A percentile compares a stretch with the other conserved stretches of the same genome.
These are phyloP conservation scores for Listronotus bonariensis DNA, from an alignment of 1,140 invertebrate genomes.

Conservation along the genomic window DNA sequence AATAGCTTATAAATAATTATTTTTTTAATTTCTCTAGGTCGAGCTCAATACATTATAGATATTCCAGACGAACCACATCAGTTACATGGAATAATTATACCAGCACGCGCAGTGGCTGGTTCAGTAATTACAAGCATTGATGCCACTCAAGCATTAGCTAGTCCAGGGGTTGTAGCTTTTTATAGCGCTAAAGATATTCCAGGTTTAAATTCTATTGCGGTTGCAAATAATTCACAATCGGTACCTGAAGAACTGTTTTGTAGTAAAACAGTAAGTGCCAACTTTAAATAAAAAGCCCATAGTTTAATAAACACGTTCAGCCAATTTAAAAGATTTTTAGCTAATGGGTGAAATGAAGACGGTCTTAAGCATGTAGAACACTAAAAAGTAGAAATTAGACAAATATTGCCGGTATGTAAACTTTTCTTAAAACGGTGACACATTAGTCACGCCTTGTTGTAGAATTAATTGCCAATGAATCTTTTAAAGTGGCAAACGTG, in stretches of 20 bases:
- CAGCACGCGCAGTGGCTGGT: slow-evolving; percentile 59
- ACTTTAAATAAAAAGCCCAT: background rate
- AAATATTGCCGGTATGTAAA: too few species aligned
- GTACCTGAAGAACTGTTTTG: slow-evolving; percentile 61
- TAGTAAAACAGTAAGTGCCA: slow-evolving; percentile 53
- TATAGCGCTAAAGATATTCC: slow-evolving; percentile 76
- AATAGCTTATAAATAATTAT: too few species aligned
- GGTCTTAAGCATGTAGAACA: too few species aligned
- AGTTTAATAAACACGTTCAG: too few species aligned
- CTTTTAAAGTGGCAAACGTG: too few species aligned
- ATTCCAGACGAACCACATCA: slow-evolving; percentile 60
- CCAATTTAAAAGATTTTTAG: too few species aligned
- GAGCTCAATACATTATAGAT: slow-evolving; percentile 72
- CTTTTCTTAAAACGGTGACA: too few species aligned
- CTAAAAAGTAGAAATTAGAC: too few species aligned
- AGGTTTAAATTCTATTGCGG: slow-evolving; percentile 63
- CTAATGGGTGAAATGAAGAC: too few species aligned
- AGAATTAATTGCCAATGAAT: too few species aligned
- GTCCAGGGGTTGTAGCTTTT: slow-evolving; percentile 71
- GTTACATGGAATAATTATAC: slow-evolving; percentile 67
- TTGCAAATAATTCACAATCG: slow-evolving; percentile 19
- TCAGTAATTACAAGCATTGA: slow-evolving; percentile 63
- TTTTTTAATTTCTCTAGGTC: slow-evolving; percentile 52
- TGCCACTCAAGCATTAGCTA: slow-evolving; percentile 64
- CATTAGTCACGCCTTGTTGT: too few species aligned